These are phyloP conservation scores for Flexamia atlantica DNA, from an alignment of 2,888 invertebrate species.

Conservation along the genomic window DNA sequence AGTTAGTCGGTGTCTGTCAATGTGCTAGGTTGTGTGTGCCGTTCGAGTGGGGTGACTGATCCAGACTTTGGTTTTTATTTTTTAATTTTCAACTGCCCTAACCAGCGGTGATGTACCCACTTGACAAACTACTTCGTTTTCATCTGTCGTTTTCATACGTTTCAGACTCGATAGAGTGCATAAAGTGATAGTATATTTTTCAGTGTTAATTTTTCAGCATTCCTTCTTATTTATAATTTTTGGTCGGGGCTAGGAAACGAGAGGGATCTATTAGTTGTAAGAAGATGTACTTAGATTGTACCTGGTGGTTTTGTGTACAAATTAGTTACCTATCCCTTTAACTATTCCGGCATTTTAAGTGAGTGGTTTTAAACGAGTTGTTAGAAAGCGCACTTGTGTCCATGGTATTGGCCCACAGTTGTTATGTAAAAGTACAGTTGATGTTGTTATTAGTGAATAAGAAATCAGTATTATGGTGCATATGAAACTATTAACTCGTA, in stretches of 20 bases:
- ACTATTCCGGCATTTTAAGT: conserved; percentile 45
- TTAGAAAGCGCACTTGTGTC: conserved; percentile 22
- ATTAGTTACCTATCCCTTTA: conserved; percentile 59
- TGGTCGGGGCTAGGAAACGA: conserved; percentile 26
- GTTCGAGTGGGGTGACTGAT: conserved; percentile 45
- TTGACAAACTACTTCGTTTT: conserved; percentile 56
- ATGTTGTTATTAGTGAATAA: conserved; percentile 53
- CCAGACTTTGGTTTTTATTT: conserved; percentile 44
- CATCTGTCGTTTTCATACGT: conserved; percentile 51
- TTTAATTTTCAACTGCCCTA: conserved; percentile 41
- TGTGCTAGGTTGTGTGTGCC: conserved; percentile 46
- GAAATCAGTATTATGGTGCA: conserved; percentile 38
- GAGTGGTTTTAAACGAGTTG: conserved; percentile 34
- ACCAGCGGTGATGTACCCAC: conserved; percentile 28
- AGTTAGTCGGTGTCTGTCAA: conserved; percentile 24
- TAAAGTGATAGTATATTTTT: conserved; percentile 36
- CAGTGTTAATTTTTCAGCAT: conserved; percentile 57
- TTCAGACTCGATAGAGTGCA: background rate
- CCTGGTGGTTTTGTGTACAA: conserved; percentile 62
- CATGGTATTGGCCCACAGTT: conserved; percentile 31
- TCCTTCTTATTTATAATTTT: conserved; percentile 55
- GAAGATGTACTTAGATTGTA: conserved; percentile 60
- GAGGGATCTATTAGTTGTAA: conserved; percentile 52
- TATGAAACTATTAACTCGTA: conserved; percentile 23
- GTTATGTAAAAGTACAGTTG: conserved; percentile 46